A percentile compares a stretch with the other conserved stretches of the same genome.
phyloP scores from a whole-genome alignment of 1,140 invertebrate genomes.

The Liolophura sinensis region DNA sequence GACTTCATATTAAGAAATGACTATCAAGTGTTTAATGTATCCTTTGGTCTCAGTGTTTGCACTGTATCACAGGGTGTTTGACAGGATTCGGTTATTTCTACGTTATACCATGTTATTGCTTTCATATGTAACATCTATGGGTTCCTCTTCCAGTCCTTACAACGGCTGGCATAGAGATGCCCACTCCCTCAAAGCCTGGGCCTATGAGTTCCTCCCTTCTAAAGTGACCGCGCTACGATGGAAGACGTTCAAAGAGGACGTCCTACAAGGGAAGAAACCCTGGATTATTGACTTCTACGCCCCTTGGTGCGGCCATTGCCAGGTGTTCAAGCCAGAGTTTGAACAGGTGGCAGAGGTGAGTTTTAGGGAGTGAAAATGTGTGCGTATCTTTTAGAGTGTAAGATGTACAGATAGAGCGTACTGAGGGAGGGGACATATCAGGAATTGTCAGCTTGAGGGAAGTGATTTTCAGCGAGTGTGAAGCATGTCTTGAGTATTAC shows the following conservation, averaged over 20 bases:
- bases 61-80: no score
- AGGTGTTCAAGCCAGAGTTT: conserved; percentile 72
- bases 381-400: background rate
- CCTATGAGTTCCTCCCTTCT: conserved; percentile 66
- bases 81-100: no score
- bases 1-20: no score
- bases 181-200: conserved; percentile 66
- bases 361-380: background rate
- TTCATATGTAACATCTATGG: no score
- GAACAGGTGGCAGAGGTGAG: conserved; percentile 68
- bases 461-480: background rate
- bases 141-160: conserved; percentile 62
- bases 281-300: conserved; percentile 78
- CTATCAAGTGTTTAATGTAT: no score
- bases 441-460: background rate
- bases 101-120: no score
- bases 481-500: background rate
- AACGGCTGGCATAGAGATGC: conserved; percentile 67
- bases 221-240: conserved; percentile 39
- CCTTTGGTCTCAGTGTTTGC: no score
- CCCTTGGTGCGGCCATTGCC: conserved; percentile 77
- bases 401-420: background rate
- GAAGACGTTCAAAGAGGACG: conserved; percentile 43
- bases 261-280: conserved; percentile 58
- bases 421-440: background rate